Evolutionary conservation across 2,113 vertebrate genomes (phyloP), one percentile per base, ranked within the genome.

Genomic region (Cochlearius cochlearius): DNA sequence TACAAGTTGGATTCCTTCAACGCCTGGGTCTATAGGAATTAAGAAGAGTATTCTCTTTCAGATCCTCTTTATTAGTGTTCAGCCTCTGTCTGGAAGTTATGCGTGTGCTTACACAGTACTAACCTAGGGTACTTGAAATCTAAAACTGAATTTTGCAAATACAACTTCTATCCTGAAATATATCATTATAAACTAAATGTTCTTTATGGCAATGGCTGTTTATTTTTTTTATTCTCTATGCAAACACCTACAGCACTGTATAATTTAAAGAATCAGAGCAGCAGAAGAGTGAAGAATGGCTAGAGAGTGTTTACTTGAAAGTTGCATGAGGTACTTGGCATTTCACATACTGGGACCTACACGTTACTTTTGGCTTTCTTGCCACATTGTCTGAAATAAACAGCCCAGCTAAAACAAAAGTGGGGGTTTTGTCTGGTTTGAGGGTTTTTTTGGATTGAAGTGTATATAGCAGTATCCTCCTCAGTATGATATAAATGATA

Each of bases 351-450:
- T 22, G 47, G 5, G 59, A 60, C 14, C n/a, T 73, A 45, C 8
- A 11, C 17, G 58, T 88, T 19, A 45, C 15, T 91, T 79, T 18
- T 34, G 41, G 9, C 23, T n/a, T 71, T 73, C 72, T 83, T 84
- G 23, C 14, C 25, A 8, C 4, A 10, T 47, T 56, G 17, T 30
- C 43, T 64, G 34, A 80, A 96, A 80, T 38, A 84, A 79, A 63
- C 15, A 52, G 68, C 18, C 32, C 38, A 64, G 21, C 21, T 86
- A 73, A 89, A 91, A 64, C 4, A 47, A 67, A 60, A 9, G 7
- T 38, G 11, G 3, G 0, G 0, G 0, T 9, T 74, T 85, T 66
- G 14, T 71, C 30, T 66, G 17, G 8, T 43, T 72, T 62, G 11
- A 7, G 58, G 1, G 4, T 36, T 64, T 75, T 53, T 29, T 6